Base-by-base conservation (phyloP, 2,113 vertebrate genomes). In the Callospermophilus lateralis region DNA sequence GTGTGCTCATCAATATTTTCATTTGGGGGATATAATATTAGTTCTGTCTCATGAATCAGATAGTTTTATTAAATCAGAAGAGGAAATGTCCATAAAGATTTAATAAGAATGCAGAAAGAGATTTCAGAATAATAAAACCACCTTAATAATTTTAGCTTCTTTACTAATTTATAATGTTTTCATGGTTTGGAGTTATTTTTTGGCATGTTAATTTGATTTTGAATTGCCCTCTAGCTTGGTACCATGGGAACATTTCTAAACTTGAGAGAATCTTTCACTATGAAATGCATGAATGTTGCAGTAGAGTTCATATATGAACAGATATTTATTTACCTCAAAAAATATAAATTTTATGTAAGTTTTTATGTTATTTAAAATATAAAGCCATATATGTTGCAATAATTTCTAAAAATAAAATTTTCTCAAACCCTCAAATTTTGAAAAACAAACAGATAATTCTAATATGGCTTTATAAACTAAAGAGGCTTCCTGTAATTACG, bases 131-230 rank as follows among this genome's bases (percentile, higher is more conserved):
- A 89, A 90, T 94, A 77, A 95, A 96, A 63, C 63, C 24, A 72
- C 28, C 24, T 76, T 95, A 93, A 79, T 89, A 93, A 79, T 93
- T 95, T 94, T 83, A 95, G 87, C 53, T 90, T 93, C 65, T 70
- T 97, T 92, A 80, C 55, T 93, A 92, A 80, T 95, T 96, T 93
- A 84, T 76, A 84, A 51, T 89, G 39, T 93, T 84, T 92, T 17
- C 13, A 20, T 77, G 77, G 85, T 51, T 92, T 74, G 65, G 37
- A 10, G n/a, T 96, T 76, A 45, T 53, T 89, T 95, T 70, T 83
- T n/a, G n/a, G 24, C 76, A 85, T 86, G 53, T 85, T 94, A 89
- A 92, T 95, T 96, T 96, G 78, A 42, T 96, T 93, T 97, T 81
- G 8, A 78, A 67, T 86, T 88, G 55, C 28, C 3, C 88, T 94